A percentile compares a stretch with the other conserved stretches of the same genome.
phyloP scores from a whole-genome alignment of 2,797 vertebrate genomes.

The Calcarius lapponicus region DNA sequence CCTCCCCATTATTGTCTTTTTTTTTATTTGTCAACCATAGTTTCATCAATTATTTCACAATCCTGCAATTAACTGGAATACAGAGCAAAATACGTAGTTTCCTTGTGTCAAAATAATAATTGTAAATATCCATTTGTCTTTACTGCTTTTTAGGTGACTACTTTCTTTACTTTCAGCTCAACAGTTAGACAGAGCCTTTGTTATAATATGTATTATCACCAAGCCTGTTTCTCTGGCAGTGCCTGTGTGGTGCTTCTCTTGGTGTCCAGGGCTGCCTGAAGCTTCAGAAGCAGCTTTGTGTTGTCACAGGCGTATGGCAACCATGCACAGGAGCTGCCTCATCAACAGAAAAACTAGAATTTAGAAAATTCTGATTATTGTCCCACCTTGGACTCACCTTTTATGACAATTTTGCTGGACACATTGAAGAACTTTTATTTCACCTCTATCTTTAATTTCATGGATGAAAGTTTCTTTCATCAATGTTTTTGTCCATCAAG shows the following conservation, averaged over 20 bases:
- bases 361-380: background rate
- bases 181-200: background rate
- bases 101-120: background rate
- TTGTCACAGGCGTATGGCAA: background rate
- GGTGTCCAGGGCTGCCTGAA: background rate
- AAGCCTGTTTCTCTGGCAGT: background rate
- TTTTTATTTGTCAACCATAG: background rate
- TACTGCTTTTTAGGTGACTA: background rate
- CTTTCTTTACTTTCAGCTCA: background rate
- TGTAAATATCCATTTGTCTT: background rate
- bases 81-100: background rate
- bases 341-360: background rate
- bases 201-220: background rate
- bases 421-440: background rate
- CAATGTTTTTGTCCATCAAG: background rate
- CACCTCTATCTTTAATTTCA: background rate
- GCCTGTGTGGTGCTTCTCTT: background rate
- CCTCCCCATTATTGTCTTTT: background rate
- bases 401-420: background rate
- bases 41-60: background rate
- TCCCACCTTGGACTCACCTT: rapidly evolving
- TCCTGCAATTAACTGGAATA: background rate
- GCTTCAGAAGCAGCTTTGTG: background rate
- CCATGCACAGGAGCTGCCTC: too few relatives aligned
- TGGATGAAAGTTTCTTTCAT: background rate